Evolutionary conservation across 1,140 invertebrate species (phyloP).

Genomic region (Patella vulgata): DNA sequence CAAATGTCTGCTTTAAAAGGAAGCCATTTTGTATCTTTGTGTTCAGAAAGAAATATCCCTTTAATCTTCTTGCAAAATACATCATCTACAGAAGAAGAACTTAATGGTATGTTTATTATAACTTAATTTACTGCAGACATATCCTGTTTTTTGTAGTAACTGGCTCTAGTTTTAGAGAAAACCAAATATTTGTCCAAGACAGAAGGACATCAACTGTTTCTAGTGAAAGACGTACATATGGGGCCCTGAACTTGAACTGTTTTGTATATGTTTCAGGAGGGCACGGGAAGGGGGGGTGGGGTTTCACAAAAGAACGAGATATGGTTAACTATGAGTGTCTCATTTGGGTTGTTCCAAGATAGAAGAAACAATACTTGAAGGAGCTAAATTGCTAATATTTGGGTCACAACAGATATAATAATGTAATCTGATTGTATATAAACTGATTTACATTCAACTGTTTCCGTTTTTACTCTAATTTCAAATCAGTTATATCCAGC

Average conservation of each 20-base stretch:
- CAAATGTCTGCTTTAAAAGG: slow-evolving; percentile 95
- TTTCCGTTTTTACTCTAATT: too few species aligned
- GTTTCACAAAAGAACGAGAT: too few species aligned
- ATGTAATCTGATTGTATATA: too few species aligned
- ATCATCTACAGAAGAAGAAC: slow-evolving; percentile 55
- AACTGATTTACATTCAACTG: too few species aligned
- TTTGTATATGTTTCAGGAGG: not conserved
- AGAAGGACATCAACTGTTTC: not conserved
- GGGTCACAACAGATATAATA: too few species aligned
- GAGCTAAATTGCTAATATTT: too few species aligned
- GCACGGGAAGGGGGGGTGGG: too few species aligned
- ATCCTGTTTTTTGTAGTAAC: not conserved
- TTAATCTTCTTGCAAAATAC: slow-evolving; percentile 97
- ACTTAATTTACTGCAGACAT: not conserved
- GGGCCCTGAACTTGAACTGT: not conserved
- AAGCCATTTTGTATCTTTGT: slow-evolving; percentile 96
- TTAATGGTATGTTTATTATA: not conserved
- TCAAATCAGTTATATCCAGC: too few species aligned
- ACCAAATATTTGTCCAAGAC: not conserved
- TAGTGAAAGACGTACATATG: not conserved
- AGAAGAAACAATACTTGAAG: too few species aligned
- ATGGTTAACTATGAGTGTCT: too few species aligned
- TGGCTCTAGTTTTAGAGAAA: not conserved
- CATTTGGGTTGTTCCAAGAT: too few species aligned
- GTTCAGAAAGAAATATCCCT: slow-evolving; percentile 92